Evolutionary conservation across 2,888 invertebrate species (phyloP).

Genomic region (Ditylenchus weischeri): DNA sequence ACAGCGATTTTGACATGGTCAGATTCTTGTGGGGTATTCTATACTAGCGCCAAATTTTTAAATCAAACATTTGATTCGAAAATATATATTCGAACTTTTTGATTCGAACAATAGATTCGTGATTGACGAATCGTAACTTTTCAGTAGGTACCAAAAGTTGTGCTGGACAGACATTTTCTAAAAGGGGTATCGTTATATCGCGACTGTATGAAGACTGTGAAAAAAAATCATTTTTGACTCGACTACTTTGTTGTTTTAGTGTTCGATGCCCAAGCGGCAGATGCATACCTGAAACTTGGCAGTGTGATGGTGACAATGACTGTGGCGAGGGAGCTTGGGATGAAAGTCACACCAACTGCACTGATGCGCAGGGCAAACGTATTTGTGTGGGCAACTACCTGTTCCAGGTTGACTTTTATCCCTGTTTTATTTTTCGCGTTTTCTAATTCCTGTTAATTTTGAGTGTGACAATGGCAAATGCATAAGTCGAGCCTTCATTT

Average conservation of each 20-base stretch:
- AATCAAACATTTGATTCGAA: too few species aligned
- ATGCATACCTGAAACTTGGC: conserved; percentile 91
- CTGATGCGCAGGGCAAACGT: conserved; percentile 38
- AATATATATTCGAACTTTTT: too few species aligned
- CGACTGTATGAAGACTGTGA: too few species aligned
- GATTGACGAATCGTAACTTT: too few species aligned
- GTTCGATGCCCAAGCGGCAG: conserved; percentile 68
- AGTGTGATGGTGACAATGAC: conserved; percentile 91
- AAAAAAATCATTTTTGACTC: too few species aligned
- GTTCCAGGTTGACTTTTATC: conserved; percentile 41
- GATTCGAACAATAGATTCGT: too few species aligned
- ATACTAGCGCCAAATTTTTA: too few species aligned
- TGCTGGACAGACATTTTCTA: too few species aligned
- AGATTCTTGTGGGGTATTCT: too few species aligned
- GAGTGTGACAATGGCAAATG: conserved; percentile 61
- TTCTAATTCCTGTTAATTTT: conserved; percentile 35
- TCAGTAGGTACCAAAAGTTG: too few species aligned
- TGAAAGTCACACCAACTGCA: conserved; percentile 65
- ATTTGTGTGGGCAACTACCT: conserved; percentile 56
- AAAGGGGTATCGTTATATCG: too few species aligned
- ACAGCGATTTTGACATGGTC: too few species aligned
- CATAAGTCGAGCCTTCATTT: conserved; percentile 56
- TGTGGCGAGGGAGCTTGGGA: conserved; percentile 76
- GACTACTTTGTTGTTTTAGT: conserved; percentile 30
- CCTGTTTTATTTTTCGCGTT: background rate